phyloP scores from a whole-genome alignment of 2,888 invertebrate species.

The Platycnemis pennipes region DNA sequence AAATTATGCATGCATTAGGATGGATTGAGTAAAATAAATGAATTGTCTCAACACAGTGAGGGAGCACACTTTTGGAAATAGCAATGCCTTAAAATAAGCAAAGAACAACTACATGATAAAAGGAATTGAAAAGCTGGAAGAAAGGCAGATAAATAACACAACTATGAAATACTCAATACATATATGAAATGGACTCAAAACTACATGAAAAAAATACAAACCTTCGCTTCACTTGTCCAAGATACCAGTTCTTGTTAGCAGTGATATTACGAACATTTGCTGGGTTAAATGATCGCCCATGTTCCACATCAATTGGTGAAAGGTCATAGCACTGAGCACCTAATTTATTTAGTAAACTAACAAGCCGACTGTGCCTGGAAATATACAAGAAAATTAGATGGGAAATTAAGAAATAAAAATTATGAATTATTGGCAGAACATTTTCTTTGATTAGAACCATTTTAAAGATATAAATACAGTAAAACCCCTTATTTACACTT shows the following conservation, averaged over 20 bases:
- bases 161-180: too few relatives aligned
- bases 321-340: conserved; percentile 84
- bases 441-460: background rate
- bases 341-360: conserved; percentile 84
- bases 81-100: too few relatives aligned
- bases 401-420: too few relatives aligned
- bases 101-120: background rate
- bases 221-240: conserved; percentile 83
- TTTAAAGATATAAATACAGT: too few relatives aligned
- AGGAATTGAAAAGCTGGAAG: background rate
- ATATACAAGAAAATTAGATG: conserved; percentile 37
- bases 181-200: too few relatives aligned
- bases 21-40: too few relatives aligned
- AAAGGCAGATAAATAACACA: too few relatives aligned
- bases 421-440: too few relatives aligned
- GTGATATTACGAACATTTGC: conserved; percentile 82
- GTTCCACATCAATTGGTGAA: conserved; percentile 83
- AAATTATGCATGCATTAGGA: too few relatives aligned
- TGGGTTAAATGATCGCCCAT: conserved; percentile 83
- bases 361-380: conserved; percentile 82
- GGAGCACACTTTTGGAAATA: too few relatives aligned
- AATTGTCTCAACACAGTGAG: too few relatives aligned
- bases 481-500: too few relatives aligned
- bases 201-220: conserved; percentile 71
- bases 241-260: conserved; percentile 84